Evolutionary conservation across 2,113 vertebrate genomes (phyloP), one percentile per base, ranked within the genome.

Genomic region (Equus quagga): DNA sequence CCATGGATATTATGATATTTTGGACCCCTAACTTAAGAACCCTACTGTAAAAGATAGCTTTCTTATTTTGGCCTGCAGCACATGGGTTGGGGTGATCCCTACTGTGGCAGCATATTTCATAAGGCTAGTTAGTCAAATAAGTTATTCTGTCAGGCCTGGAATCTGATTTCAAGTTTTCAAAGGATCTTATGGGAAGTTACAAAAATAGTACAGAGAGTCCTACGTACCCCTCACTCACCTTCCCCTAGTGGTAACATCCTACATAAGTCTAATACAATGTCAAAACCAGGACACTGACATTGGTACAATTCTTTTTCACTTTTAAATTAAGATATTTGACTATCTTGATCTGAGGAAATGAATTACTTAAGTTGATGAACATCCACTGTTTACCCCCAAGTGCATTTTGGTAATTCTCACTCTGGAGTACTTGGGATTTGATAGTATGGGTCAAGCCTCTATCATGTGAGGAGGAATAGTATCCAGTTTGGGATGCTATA

Each of bases 91-190:
- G 26, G 80, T 76, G 28, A 76, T 81, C 23, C 51, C 23, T 49
- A 69, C n/a, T 93, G n/a, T 95, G 41, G 18, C 24, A 76, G n/a
- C n/a, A 60, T 90, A 60, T 69, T 90, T 93, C 5, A 31, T 93
- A 75, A 93, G 65, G 28, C 81, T 82, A 80, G 9, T 23, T 85
- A 54, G 80, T 65, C 41, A 81, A 19, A 44, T 41, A 60, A 58
- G 33, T 75, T 95, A 89, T 75, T 95, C 76, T 62, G 23, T 72
- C 54, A 89, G 36, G 19, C 28, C 28, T 64, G 76, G 24, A n/a
- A 49, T 82, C n/a, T 82, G 87, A 90, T 56, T 76, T 58, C 24
- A 96, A 56, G n/a, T 67, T 73, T 86, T 85, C 60, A 93, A 81
- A 89, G 80, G 51, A 72, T 78, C 13, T 58, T 67, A 64, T 13